phyloP scores from a whole-genome alignment of 2,888 invertebrate genomes.

The Diarsia dahlii region DNA sequence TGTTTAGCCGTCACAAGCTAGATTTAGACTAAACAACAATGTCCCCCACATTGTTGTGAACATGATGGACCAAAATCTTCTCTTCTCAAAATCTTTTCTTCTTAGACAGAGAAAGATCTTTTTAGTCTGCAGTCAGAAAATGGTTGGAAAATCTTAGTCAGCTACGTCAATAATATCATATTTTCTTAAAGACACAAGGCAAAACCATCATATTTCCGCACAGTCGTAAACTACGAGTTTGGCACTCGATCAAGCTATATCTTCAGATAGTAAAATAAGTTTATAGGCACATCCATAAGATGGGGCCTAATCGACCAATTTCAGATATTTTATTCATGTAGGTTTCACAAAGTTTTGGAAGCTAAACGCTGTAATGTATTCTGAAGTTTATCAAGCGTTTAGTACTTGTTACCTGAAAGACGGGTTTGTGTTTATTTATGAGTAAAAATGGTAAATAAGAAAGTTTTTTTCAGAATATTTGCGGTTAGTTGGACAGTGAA shows the following conservation, averaged over 20 bases:
- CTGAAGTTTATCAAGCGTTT: slow-evolving; percentile 35
- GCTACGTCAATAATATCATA: background rate
- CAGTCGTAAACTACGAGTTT: slow-evolving; percentile 40
- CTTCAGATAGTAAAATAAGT: slow-evolving; percentile 38
- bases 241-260: slow-evolving; percentile 54
- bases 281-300: slow-evolving; percentile 25
- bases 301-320: slow-evolving; percentile 38
- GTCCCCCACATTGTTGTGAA: no score
- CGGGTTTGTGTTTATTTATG: background rate
- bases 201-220: slow-evolving; percentile 16
- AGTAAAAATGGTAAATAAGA: background rate
- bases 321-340: slow-evolving; percentile 34
- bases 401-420: slow-evolving; percentile 5
- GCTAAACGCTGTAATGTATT: slow-evolving; percentile 24
- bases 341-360: slow-evolving; percentile 19
- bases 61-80: no score
- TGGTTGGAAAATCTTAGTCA: no score
- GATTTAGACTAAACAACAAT: no score
- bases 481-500: background rate
- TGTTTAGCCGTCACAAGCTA: no score
- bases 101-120: no score
- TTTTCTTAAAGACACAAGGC: slow-evolving; percentile 1
- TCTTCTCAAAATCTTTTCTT: no score
- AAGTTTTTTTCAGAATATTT: background rate
- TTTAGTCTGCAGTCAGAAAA: background rate